These are phyloP conservation scores for Eugnorisma glareosa DNA, from an alignment of 2,888 invertebrate species.

Conservation along the genomic window DNA sequence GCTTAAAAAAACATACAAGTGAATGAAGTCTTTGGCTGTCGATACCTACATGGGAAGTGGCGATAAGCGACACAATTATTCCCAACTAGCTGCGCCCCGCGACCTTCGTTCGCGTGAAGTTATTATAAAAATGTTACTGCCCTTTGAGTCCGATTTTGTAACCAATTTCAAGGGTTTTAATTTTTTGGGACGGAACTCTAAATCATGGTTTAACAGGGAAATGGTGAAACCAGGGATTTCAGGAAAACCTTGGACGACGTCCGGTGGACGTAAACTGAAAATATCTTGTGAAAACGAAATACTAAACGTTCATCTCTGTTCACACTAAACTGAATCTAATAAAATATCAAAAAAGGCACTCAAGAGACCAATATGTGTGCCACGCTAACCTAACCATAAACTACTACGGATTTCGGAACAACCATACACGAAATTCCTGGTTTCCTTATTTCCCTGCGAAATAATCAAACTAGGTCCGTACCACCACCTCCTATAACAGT, in stretches of 20 bases:
- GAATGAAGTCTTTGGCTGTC: constrained; percentile 1
- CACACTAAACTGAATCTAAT: not conserved
- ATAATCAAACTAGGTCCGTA: not conserved
- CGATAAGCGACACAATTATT: constrained; percentile 12
- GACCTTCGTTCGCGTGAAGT: too few relatives aligned
- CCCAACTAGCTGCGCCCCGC: too few relatives aligned
- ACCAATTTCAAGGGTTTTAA: too few relatives aligned
- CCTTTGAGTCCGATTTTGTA: too few relatives aligned
- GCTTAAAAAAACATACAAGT: not conserved
- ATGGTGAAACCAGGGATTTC: not conserved
- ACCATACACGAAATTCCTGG: not conserved
- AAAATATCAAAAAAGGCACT: not conserved
- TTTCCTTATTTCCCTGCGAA: not conserved
- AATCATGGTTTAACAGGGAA: not conserved
- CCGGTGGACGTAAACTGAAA: too few relatives aligned
- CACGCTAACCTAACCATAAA: not conserved
- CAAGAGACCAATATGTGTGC: not conserved
- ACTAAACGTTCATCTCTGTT: not conserved
- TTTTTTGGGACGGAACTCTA: too few relatives aligned
- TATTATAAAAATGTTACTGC: too few relatives aligned
- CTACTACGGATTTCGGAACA: not conserved
- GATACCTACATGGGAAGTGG: constrained; percentile 16
- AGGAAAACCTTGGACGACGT: not conserved
- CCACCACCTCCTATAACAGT: not conserved
- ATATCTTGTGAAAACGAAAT: not conserved